Conservation (phyloP, 2,888 invertebrate species). For the Pachydiplax longipennis region DNA sequence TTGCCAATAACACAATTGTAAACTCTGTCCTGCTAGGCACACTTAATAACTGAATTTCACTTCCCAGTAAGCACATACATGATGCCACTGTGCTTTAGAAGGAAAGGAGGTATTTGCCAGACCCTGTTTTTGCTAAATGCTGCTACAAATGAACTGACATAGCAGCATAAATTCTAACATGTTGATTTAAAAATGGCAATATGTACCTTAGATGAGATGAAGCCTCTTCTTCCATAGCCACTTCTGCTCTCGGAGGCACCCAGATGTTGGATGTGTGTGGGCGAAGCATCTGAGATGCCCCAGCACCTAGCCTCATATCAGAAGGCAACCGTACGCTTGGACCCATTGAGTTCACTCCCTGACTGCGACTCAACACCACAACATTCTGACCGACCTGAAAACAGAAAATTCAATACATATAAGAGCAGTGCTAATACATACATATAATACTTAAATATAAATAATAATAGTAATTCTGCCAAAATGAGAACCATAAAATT, state of each 20-base stretch:
- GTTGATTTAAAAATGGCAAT: neutral
- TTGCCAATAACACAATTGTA: no score
- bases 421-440: slow-evolving; percentile 54
- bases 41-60: no score
- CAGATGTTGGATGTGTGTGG: slow-evolving; percentile 62
- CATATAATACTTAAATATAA: no score
- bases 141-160: no score
- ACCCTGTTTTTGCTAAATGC: no score
- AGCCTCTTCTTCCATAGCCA: slow-evolving; percentile 10
- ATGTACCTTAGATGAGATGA: neutral
- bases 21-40: no score
- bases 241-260: slow-evolving; percentile 62
- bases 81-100: no score
- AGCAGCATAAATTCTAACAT: neutral
- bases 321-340: slow-evolving; percentile 67
- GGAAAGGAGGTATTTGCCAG: no score
- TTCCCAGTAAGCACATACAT: no score
- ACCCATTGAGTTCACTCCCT: slow-evolving; percentile 59
- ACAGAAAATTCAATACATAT: slow-evolving; percentile 45
- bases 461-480: no score
- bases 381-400: slow-evolving; percentile 74
- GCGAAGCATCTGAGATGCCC: slow-evolving; percentile 54
- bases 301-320: slow-evolving; percentile 55
- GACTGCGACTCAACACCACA: slow-evolving; percentile 71
- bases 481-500: no score